Evolutionary conservation across 1,140 invertebrate genomes (phyloP).

Genomic region (Halictus rubicundus): DNA sequence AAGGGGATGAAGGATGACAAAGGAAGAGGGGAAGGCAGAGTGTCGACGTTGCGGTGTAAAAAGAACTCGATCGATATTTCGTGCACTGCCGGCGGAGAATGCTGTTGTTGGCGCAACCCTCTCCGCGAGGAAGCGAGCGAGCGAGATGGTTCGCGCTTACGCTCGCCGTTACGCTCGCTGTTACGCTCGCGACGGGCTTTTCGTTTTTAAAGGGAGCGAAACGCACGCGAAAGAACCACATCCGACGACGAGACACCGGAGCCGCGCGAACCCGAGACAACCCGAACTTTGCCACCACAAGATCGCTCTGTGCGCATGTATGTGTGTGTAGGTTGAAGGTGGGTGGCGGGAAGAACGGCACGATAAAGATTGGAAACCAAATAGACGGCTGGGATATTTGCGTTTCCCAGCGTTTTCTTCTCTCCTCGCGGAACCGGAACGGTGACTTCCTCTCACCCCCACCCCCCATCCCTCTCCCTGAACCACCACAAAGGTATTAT

Average conservation of each 20-base stretch:
- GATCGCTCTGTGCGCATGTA: neutral
- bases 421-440: neutral
- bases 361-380: conserved; percentile 49
- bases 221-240: conserved; percentile 25
- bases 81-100: conserved; percentile 44
- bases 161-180: no score
- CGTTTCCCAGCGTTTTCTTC: conserved; percentile 7
- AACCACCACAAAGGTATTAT: conserved; percentile 19
- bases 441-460: neutral
- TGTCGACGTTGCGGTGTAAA: conserved; percentile 59
- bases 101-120: conserved; percentile 29
- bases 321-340: neutral
- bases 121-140: neutral
- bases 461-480: neutral
- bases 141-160: neutral
- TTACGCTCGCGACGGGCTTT: neutral
- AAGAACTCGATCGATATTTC: conserved; percentile 69
- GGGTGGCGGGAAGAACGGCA: neutral
- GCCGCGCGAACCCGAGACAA: neutral
- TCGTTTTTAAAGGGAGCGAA: conserved; percentile 28
- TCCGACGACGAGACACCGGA: conserved; percentile 28
- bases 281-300: neutral
- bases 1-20: conserved; percentile 35
- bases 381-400: conserved; percentile 40
- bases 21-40: conserved; percentile 21